These are phyloP conservation scores for Gymnocypris eckloni DNA, from an alignment of 2,797 vertebrate species.

Conservation along the genomic window DNA sequence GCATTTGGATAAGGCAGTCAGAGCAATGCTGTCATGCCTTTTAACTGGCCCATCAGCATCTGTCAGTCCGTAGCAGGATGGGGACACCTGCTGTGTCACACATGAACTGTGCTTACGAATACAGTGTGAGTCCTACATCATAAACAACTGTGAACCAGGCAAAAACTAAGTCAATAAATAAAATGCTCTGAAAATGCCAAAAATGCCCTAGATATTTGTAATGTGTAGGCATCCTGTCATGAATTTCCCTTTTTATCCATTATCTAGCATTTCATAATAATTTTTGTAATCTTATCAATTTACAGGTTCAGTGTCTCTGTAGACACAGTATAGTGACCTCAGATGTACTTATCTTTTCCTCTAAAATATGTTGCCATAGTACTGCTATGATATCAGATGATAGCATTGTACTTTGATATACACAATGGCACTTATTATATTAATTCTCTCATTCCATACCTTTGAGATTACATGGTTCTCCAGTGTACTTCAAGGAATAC, in stretches of 20 bases:
- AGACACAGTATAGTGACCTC: not conserved
- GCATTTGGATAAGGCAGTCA: constrained; percentile 41
- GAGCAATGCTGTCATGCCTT: constrained; percentile 29
- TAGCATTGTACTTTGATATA: not conserved
- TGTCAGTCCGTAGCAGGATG: constrained; percentile 13
- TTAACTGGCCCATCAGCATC: constrained; percentile 43
- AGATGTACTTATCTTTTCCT: not conserved
- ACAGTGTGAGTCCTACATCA: not conserved
- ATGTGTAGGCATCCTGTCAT: too few species aligned
- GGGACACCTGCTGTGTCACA: constrained; percentile 33
- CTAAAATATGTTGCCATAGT: not conserved
- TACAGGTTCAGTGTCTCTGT: not conserved
- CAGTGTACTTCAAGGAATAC: not conserved
- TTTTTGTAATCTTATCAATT: not conserved
- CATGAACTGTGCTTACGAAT: not conserved
- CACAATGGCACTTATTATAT: not conserved
- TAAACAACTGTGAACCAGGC: not conserved
- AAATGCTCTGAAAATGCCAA: not conserved
- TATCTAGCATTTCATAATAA: not conserved
- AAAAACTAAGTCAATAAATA: not conserved
- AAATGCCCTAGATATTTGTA: not conserved
- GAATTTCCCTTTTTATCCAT: not conserved
- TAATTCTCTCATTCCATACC: not conserved
- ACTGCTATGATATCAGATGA: not conserved
- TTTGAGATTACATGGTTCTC: not conserved